Conservation (phyloP, 2,113 vertebrate species). For the Pseudonaja textilis region DNA sequence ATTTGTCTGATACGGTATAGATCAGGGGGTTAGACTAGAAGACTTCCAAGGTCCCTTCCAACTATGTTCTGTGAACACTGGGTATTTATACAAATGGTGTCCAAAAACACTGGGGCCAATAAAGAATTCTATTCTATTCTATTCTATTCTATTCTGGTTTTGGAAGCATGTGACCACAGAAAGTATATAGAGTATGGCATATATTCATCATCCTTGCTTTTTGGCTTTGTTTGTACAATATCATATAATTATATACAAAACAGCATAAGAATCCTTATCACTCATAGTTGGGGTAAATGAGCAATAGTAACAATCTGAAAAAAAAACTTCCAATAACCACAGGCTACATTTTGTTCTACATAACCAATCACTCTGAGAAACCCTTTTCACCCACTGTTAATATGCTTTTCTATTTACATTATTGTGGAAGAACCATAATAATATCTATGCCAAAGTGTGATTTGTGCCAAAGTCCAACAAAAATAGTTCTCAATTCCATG, state of each 20-base stretch:
- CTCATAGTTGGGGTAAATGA: constrained; percentile 69
- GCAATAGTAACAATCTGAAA: constrained; percentile 58
- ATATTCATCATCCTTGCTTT: constrained; percentile 51
- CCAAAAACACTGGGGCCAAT: background rate
- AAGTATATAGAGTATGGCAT: constrained; percentile 46
- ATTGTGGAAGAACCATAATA: background rate
- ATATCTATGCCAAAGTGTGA: background rate
- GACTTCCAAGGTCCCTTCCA: background rate
- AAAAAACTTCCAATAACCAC: constrained; percentile 59
- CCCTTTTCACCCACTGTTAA: constrained; percentile 24
- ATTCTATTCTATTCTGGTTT: constrained; percentile 13
- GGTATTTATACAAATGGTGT: too few relatives aligned
- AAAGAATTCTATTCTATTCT: background rate
- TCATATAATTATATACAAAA: constrained; percentile 65
- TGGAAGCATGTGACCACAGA: constrained; percentile 55
- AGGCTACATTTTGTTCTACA: constrained; percentile 57
- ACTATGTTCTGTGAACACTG: too few relatives aligned
- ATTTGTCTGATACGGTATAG: background rate
- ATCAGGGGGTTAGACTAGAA: background rate
- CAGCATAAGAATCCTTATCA: constrained; percentile 62
- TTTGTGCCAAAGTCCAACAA: background rate
- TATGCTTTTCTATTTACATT: background rate
- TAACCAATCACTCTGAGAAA: constrained; percentile 58
- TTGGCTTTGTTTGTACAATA: constrained; percentile 53
- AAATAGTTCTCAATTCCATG: background rate